Conservation (phyloP, 2,888 invertebrate genomes). For the Arrhopalites spinosus region DNA sequence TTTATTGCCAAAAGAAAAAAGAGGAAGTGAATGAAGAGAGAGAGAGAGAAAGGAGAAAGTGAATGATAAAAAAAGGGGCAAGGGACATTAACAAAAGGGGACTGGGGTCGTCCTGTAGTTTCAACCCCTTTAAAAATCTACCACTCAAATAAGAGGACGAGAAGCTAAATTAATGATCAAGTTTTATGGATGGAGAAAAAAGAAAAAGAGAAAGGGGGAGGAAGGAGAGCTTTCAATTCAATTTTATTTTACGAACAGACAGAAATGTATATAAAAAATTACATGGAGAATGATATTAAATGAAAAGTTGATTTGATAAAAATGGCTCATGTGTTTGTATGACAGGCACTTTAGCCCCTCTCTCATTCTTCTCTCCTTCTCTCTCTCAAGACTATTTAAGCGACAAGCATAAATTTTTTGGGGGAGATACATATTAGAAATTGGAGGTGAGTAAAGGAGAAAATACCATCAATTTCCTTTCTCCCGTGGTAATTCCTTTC, state of each 20-base stretch:
- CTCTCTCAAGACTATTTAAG: conserved; percentile 2
- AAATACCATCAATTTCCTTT: too few species aligned
- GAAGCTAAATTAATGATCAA: too few species aligned
- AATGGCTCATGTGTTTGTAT: not conserved
- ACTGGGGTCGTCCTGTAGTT: not conserved
- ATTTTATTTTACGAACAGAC: conserved; percentile 26
- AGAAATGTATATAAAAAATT: not conserved
- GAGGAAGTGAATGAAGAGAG: not conserved
- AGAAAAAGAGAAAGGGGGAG: too few species aligned
- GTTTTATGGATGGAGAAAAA: not conserved
- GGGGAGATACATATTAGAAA: not conserved
- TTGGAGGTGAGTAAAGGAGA: too few species aligned
- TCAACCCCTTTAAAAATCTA: not conserved
- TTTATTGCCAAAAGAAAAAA: conserved; percentile 22
- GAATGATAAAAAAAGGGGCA: not conserved
- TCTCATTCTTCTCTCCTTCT: conserved; percentile 16
- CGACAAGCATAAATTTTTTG: not conserved
- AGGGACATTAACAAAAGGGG: not conserved
- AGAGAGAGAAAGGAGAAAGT: not conserved
- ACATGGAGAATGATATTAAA: not conserved
- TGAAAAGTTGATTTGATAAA: too few species aligned
- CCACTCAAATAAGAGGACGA: too few species aligned
- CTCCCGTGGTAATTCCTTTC: too few species aligned
- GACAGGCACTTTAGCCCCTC: conserved; percentile 3
- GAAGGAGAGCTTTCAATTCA: too few species aligned